Evolutionary conservation across 1,140 invertebrate genomes (phyloP).

Genomic region (Laodelphax striatellus): DNA sequence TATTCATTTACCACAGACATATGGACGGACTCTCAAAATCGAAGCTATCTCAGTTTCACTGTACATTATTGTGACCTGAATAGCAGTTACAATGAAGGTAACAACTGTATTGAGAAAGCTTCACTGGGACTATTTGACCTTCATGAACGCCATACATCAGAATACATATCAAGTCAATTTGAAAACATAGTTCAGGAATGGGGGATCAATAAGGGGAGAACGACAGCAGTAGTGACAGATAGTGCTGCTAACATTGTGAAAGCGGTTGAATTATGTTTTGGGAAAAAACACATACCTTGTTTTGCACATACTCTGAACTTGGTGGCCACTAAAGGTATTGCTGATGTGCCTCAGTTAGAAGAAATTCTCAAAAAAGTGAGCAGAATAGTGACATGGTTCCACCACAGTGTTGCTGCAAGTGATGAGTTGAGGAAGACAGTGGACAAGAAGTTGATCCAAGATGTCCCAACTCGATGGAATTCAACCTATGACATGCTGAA

Average conservation of each 20-base stretch:
- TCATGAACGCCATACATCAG: constrained; percentile 16
- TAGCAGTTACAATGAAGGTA: constrained; percentile 8
- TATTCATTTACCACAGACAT: constrained; percentile 26
- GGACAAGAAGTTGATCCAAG: constrained; percentile 23
- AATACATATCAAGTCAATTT: constrained; percentile 19
- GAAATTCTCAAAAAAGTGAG: constrained; percentile 15
- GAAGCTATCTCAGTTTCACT: constrained; percentile 24
- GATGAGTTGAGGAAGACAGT: constrained; percentile 16
- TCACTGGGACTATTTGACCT: constrained; percentile 19
- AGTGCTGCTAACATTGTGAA: constrained; percentile 32
- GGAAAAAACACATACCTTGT: constrained; percentile 29
- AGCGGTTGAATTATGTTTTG: constrained; percentile 27
- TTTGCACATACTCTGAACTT: constrained; percentile 33
- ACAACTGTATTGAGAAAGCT: constrained; percentile 15
- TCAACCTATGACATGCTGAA: constrained; percentile 27
- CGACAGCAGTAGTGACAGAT: constrained; percentile 31
- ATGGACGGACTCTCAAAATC: constrained; percentile 23
- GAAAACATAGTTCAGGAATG: constrained; percentile 26
- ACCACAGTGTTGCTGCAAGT: constrained; percentile 16
- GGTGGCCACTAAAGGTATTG: constrained; percentile 1
- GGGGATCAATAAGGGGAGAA: constrained; percentile 28
- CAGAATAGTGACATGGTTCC: constrained; percentile 16
- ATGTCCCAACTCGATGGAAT: constrained; percentile 28
- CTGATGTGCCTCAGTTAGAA: not conserved
- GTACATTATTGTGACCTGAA: constrained; percentile 1